These are phyloP conservation scores for Miniopterus natalensis DNA, from an alignment of 2,113 vertebrate genomes.

Conservation along the genomic window DNA sequence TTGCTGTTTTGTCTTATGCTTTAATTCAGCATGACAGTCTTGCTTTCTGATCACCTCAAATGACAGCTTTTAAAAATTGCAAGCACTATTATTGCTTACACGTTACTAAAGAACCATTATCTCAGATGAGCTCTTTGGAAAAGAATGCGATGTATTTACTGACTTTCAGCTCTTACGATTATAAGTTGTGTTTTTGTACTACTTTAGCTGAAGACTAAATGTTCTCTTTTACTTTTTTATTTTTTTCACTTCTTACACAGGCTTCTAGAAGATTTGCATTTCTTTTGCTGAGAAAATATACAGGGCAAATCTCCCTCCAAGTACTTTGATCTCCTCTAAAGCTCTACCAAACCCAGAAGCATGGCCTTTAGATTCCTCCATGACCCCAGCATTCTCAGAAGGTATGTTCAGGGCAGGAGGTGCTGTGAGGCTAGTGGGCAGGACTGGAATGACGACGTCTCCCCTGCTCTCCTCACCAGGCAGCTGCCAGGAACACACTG, in stretches of 20 bases:
- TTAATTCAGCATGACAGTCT: not conserved
- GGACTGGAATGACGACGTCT: not conserved
- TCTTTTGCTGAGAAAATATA: conserved; percentile 21
- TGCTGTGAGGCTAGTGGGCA: not conserved
- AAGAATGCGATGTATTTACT: not conserved
- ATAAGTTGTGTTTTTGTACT: not conserved
- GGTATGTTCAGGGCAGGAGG: not conserved
- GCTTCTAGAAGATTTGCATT: not conserved
- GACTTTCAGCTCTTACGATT: not conserved
- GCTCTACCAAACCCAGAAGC: not conserved
- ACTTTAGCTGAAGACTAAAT: not conserved
- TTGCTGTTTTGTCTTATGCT: conserved; percentile 24
- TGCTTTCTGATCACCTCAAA: conserved; percentile 6
- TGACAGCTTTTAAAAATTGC: conserved; percentile 16
- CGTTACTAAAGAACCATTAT: not conserved
- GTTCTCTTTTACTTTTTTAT: not conserved
- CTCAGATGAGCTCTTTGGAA: not conserved
- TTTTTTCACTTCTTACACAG: not conserved
- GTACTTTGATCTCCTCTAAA: not conserved
- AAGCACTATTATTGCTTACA: not conserved
- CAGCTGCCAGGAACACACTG: not conserved
- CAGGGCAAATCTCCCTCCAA: not conserved
- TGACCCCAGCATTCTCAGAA: not conserved
- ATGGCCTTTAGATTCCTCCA: not conserved
- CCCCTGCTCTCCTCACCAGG: not conserved